Base-by-base conservation (phyloP, 2,797 vertebrate species). In the Sebastes baramenuke region DNA sequence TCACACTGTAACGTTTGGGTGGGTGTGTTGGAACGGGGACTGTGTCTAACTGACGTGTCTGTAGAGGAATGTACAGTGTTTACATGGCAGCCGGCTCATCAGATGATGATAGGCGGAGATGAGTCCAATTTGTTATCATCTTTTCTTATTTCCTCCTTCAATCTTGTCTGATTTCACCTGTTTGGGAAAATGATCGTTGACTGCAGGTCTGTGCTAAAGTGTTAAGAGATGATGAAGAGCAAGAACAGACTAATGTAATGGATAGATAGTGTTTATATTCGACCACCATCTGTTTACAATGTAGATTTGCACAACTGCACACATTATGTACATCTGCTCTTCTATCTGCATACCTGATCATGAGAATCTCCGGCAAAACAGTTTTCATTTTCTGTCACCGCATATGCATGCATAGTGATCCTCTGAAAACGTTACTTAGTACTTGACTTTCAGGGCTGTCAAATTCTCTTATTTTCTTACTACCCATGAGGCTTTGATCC, bases 11-110 rank as follows among this genome's bases (percentile, higher is more conserved):
- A 13, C 1, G 9, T 32, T 42, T 4, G 8, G 49, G 46, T 34
- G n/a, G n/a, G 25, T 22, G 65, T 32, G 38, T 54, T 74, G 8
- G 58, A 65, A 27, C 12, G 25, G 68, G 34, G 34, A 36, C 56
- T 58, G 27, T 59, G 38, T 74, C 65, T 61, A 77, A 80, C 65
- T 64, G 77, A 71, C 64, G 6, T 38, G 9, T 36, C 60, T 66
- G 30, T 34, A 36, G 29, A 82, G 62, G 67, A 82, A 85, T 77
- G 69, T 30, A 6, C 49, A 18, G 27, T 65, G 61, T 70, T 75
- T 75, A 74, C 16, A 58, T 58, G 30, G 24, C 60, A 62, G 60
- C 24, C 72, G 72, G 4, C 36, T 20, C 18, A 75, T 82, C 46
- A 72, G 49, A 77, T 58, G 32, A 78, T 32, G 42, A 66, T 10